Percentiles rank a stretch among this genome's conserved stretches.
phyloP scores from a whole-genome alignment of 2,797 vertebrate species.

The Poeciliopsis paucimaculata region DNA sequence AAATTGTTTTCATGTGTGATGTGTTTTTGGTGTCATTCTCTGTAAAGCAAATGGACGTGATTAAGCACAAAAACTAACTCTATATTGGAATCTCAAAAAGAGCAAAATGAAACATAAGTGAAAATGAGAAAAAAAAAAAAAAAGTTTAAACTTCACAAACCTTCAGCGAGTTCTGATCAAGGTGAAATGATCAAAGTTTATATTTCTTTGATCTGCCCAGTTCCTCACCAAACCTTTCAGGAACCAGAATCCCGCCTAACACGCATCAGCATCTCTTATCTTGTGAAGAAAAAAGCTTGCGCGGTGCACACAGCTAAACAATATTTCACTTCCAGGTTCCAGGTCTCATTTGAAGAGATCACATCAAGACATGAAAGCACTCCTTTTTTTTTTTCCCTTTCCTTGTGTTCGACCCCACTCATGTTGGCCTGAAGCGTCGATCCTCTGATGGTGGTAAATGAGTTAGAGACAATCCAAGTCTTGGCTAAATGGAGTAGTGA shows the following conservation, averaged over 20 bases:
- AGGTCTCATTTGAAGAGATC: conserved; percentile 84
- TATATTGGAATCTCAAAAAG: conserved; percentile 10
- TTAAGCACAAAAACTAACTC: not conserved
- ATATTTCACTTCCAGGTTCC: conserved; percentile 77
- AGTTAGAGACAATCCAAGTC: conserved; percentile 85
- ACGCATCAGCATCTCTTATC: conserved; percentile 78
- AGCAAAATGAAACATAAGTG: conserved; percentile 25
- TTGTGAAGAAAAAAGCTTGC: conserved; percentile 76
- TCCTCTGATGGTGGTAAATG: conserved; percentile 85
- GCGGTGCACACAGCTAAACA: conserved; percentile 70
- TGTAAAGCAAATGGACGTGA: no score
- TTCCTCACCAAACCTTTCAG: conserved; percentile 77
- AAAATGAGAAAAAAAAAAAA: conserved; percentile 33
- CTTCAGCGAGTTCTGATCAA: conserved; percentile 35
- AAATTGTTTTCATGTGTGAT: not conserved
- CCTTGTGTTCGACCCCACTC: conserved; percentile 76
- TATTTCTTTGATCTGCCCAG: conserved; percentile 74
- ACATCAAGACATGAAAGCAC: conserved; percentile 83
- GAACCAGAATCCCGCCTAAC: conserved; percentile 62
- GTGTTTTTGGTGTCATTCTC: not conserved
- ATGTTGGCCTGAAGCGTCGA: conserved; percentile 79
- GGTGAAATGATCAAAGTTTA: conserved; percentile 74
- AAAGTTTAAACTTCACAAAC: conserved; percentile 43
- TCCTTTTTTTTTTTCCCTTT: conserved; percentile 56
- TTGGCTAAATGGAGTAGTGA: conserved; percentile 83